Percentiles rank a stretch among this genome's conserved stretches.
phyloP scores from a whole-genome alignment of 2,113 vertebrate species.

The Gnathonemus longibarbis region DNA sequence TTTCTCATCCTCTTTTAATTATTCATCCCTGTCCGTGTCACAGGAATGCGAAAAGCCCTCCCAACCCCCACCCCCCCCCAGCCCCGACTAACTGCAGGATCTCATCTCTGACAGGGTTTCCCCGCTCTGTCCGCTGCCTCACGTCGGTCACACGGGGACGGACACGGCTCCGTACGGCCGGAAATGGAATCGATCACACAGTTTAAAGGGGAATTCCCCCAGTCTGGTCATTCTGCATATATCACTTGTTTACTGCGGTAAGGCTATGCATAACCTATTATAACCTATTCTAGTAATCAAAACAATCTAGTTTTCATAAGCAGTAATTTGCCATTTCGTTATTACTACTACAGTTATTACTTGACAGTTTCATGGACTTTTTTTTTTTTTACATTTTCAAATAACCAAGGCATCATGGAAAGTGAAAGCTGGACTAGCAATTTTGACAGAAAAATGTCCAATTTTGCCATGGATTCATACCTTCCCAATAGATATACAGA shows the following conservation, averaged over 20 bases:
- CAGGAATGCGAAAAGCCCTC: conserved; percentile 2
- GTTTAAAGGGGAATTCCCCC: background rate
- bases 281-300: background rate
- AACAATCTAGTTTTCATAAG: background rate
- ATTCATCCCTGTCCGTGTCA: conserved; percentile 19
- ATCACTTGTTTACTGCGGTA: background rate
- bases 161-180: background rate
- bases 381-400: background rate
- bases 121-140: background rate
- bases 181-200: background rate
- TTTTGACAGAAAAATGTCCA: background rate
- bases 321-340: background rate
- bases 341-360: background rate
- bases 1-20: conserved; percentile 17
- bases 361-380: background rate
- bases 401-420: background rate
- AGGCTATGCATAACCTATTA: background rate
- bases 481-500: background rate
- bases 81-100: background rate
- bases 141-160: background rate
- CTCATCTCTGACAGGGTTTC: background rate
- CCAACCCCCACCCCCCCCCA: background rate
- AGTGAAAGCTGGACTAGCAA: background rate
- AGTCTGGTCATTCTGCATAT: background rate
- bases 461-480: background rate